phyloP scores from a whole-genome alignment of 23 tunicate genomes.

The Pegea sp. region DNA sequence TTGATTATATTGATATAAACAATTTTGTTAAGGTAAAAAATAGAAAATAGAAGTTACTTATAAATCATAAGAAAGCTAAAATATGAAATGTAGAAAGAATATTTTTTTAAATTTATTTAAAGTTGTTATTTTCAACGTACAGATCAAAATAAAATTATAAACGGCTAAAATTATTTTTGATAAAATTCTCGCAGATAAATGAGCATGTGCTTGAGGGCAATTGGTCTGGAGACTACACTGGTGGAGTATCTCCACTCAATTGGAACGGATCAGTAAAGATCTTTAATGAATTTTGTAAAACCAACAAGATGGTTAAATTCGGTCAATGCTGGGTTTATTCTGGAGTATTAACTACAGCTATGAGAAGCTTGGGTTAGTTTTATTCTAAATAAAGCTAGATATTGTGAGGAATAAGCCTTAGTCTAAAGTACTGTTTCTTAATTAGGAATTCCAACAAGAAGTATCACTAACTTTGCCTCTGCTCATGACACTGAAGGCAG shows the following conservation, averaged over 20 bases:
- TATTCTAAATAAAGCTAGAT: too few relatives aligned
- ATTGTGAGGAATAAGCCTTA: too few relatives aligned
- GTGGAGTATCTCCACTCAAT: conserved; percentile 15
- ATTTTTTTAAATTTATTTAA: too few relatives aligned
- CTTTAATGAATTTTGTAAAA: conserved; percentile 12
- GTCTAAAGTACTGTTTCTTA: too few relatives aligned
- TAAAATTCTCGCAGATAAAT: conserved; percentile 7
- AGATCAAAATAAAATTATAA: too few relatives aligned
- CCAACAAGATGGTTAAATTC: conserved; percentile 7
- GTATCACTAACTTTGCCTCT: conserved; percentile 32
- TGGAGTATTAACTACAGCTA: conserved; percentile 24
- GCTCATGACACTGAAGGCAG: conserved; percentile 32
- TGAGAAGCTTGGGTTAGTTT: conserved; percentile 21
- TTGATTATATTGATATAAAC: too few relatives aligned
- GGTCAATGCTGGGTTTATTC: conserved; percentile 50
- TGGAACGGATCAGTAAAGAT: conserved; percentile 24
- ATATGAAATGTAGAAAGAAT: too few relatives aligned
- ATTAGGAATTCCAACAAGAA: conserved; percentile 28
- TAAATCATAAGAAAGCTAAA: too few relatives aligned
- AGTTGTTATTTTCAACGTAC: too few relatives aligned
- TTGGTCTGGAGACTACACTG: conserved; percentile 21
- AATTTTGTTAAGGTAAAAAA: too few relatives aligned
- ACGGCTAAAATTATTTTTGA: too few relatives aligned
- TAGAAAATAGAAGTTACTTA: too few relatives aligned
- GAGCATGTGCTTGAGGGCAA: conserved; percentile 14